phyloP scores from a whole-genome alignment of 2,888 invertebrate species.

The Hyposoter didymator region DNA sequence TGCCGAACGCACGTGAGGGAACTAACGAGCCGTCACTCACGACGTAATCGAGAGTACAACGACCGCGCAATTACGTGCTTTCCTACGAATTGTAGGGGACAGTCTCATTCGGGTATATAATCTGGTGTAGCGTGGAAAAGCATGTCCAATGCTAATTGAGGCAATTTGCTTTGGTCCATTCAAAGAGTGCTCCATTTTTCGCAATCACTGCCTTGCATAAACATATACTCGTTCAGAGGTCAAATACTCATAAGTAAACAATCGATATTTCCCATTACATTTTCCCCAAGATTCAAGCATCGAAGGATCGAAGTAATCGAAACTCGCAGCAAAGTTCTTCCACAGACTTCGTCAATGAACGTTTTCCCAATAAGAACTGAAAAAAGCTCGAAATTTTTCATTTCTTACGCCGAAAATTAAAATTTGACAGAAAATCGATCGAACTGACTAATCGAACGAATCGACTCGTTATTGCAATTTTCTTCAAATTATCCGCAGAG shows the following conservation, averaged over 20 bases:
- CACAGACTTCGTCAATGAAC: too few species aligned
- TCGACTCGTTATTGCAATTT: too few species aligned
- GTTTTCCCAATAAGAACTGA: too few species aligned
- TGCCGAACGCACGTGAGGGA: constrained; percentile 43
- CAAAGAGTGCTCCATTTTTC: not conserved
- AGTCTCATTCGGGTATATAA: not conserved
- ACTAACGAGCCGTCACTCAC: constrained; percentile 58
- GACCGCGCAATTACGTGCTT: constrained; percentile 38
- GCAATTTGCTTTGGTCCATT: not conserved
- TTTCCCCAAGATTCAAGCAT: not conserved
- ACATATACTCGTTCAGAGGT: not conserved
- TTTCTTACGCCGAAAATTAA: too few species aligned
- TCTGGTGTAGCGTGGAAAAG: not conserved
- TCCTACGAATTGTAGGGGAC: not conserved
- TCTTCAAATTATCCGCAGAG: too few species aligned
- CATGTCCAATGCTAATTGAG: constrained; percentile 5
- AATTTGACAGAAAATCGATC: too few species aligned
- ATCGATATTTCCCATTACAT: not conserved
- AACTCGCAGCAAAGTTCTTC: too few species aligned
- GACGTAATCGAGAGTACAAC: constrained; percentile 45
- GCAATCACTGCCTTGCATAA: not conserved
- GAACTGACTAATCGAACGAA: too few species aligned
- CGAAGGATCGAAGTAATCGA: too few species aligned
- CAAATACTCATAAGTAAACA: not conserved
- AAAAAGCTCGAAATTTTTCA: too few species aligned